Evolutionary conservation across 1,140 invertebrate genomes (phyloP), one percentile per base, ranked within the genome.

Genomic region (Andricus grossulariae): DNA sequence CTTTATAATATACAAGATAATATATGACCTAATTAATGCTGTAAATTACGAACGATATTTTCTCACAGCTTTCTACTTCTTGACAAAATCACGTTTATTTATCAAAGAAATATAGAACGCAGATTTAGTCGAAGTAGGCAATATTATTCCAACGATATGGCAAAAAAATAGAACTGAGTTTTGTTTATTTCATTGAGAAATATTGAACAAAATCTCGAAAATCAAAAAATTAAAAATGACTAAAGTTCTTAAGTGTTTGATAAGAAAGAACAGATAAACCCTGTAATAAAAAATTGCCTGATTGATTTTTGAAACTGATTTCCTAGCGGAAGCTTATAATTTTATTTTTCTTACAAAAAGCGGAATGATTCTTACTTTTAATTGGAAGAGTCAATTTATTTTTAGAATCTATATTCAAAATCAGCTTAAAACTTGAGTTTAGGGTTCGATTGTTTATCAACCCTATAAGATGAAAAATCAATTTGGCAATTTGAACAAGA

Each of bases 121-220:
- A 21, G 55, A 57, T 57, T 57, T 3, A 25, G 13, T 57, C 19
- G 32, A 57, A 12, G 55, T 13, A 25, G 21, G 32, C 13, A 32
- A 18, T n/a, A 55, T 55, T n/a, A 55, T 55, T 21, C 19, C 11
- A 3, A 19, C n/a, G 25, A 11, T 66, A 32, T 32, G 5, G 13
- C 16, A 66, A 7, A 55, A n/a, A 54, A 10, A n/a, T 6, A 66
- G 25, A 66, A 13, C 7, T 66, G 57, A 66, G 21, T 39, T 66
- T 66, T 66, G 25, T 66, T 39, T 39, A 66, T 66, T 66, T 66
- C 25, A 15, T 66, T 15, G 32, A 13, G 57, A 66, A 66, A 66
- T 66, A 66, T 39, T 66, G 25, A 66, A 66, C 57, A 66, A 66
- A 66, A 66, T 39, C 57, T 39, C 57, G 57, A 25, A 39, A 66